phyloP scores from a whole-genome alignment of 2,113 vertebrate genomes.

The Urocynchramus pylzowi region DNA sequence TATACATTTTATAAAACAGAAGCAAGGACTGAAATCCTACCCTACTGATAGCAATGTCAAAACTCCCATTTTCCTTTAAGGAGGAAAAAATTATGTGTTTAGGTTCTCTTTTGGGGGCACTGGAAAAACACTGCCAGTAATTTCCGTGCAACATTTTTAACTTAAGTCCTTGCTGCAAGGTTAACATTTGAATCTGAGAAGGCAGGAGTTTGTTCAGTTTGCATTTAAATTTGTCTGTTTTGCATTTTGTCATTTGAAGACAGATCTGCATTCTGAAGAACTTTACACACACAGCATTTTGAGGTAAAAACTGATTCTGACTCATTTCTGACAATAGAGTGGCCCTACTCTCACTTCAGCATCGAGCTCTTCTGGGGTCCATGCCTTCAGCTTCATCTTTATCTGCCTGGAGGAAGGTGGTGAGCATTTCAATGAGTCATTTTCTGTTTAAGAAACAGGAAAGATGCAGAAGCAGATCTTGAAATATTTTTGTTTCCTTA shows the following conservation, averaged over 20 bases:
- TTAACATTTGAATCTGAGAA: neutral
- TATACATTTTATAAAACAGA: neutral
- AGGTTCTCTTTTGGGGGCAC: neutral
- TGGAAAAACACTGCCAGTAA: neutral
- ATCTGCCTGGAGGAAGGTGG: neutral
- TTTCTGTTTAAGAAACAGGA: neutral
- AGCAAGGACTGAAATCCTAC: neutral
- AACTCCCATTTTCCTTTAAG: neutral
- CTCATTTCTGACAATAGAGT: neutral
- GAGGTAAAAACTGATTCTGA: neutral
- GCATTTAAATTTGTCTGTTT: neutral
- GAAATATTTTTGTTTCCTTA: neutral
- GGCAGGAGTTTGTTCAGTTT: neutral
- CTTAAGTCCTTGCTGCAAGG: neutral
- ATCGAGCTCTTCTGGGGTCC: neutral
- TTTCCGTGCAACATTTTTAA: neutral
- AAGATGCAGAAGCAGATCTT: neutral
- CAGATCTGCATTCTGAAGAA: neutral
- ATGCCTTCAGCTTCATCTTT: neutral
- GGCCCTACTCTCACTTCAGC: neutral
- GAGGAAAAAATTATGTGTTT: neutral
- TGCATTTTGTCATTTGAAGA: neutral
- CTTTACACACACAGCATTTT: neutral
- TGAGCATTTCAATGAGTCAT: neutral
- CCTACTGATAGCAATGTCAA: neutral